Evolutionary conservation across 2,888 invertebrate genomes (phyloP), one percentile per base, ranked within the genome.

Genomic region (Spodoptera littoralis): DNA sequence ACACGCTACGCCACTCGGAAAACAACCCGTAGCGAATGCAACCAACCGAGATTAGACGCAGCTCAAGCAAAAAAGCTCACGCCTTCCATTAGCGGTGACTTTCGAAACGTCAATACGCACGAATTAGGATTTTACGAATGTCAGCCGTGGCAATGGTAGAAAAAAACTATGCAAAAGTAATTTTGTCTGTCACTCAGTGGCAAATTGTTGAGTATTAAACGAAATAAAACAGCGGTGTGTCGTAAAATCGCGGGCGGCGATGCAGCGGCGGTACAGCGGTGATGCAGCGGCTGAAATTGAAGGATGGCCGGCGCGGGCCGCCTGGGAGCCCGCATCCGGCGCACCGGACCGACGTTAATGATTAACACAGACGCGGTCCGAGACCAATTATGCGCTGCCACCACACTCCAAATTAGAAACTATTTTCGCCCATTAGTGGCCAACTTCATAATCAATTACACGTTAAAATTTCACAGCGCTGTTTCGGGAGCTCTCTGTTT

Each of bases 391-490:
- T 88, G 82, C 85, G 82, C 86, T 79, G 84, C 87, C 85, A 86
- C 91, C 88, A 86, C 90, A 90, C 86, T 88, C 91, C 90, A 92
- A 93, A 94, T 93, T 94, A 93, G 94, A 93, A 93, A 93, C 94
- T 94, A 94, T 94, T 92, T 92, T 92, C 92, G 86, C 88, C 93
- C 93, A 93, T 93, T 93, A 92, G 90, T 87, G 88, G 88, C 91
- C 92, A 93, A 93, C 93, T 93, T 94, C 93, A 93, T 94, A 93
- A 93, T 94, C 94, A 94, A 94, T 93, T 94, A 92, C 87, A 91
- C 92, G 92, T 90, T 93, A 91, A 92, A 93, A 89, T 93, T 93
- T 92, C 92, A 92, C 90, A 88, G 87, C 84, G 87, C 90, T 87
- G 92, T 92, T 93, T 91, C 86, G 92, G 91, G 88, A 90, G 90